Conservation (phyloP, 2,113 vertebrate genomes). For the Hemicordylus capensis region DNA sequence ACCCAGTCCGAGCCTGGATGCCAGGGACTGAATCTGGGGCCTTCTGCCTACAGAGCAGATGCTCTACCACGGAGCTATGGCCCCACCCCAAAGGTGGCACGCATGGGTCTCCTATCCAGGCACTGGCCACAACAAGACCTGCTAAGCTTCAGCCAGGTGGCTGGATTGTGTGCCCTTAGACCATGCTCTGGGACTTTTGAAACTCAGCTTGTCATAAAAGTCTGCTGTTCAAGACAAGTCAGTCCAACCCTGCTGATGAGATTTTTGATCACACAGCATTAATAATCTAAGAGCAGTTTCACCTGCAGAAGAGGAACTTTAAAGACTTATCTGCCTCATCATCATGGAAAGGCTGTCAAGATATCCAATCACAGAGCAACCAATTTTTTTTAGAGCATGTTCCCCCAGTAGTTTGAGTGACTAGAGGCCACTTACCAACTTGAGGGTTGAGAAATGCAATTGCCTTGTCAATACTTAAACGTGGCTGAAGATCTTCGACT, state of each 20-base stretch:
- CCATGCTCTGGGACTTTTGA: too few relatives aligned
- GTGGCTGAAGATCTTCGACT: slow-evolving; percentile 81
- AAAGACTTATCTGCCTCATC: not conserved
- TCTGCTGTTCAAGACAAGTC: not conserved
- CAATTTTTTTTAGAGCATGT: not conserved
- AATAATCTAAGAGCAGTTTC: not conserved
- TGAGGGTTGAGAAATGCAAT: slow-evolving; percentile 84
- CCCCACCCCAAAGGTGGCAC: too few relatives aligned
- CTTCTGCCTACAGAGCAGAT: too few relatives aligned
- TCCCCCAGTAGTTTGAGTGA: not conserved
- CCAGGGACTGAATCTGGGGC: too few relatives aligned
- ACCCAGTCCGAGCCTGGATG: too few relatives aligned
- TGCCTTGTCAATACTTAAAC: slow-evolving; percentile 84
- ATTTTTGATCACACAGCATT: not conserved
- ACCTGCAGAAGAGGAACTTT: not conserved
- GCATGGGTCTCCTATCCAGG: too few relatives aligned
- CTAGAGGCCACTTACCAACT: slow-evolving; percentile 76
- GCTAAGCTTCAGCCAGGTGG: too few relatives aligned
- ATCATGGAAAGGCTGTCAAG: not conserved
- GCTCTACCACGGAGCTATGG: too few relatives aligned
- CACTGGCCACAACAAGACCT: too few relatives aligned
- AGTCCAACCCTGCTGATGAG: not conserved
- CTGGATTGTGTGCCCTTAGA: too few relatives aligned
- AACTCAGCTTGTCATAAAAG: not conserved
- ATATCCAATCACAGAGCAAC: not conserved